phyloP scores from a whole-genome alignment of 1,140 invertebrate genomes.

The Trachymyrmex septentrionalis region DNA sequence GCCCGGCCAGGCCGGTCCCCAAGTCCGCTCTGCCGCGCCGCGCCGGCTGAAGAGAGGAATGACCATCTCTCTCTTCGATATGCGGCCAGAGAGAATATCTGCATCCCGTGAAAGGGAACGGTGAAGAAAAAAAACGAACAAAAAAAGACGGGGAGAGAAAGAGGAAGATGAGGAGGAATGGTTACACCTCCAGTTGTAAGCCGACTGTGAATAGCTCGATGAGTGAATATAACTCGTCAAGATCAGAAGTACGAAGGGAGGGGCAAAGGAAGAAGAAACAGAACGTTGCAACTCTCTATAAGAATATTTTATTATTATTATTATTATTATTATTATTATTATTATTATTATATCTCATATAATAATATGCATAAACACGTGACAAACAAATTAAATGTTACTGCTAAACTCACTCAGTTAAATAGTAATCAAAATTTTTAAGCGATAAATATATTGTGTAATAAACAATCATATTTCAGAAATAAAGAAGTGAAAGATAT shows the following conservation, averaged over 20 bases:
- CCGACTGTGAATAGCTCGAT: conserved; percentile 51
- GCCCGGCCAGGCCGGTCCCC: conserved; percentile 12
- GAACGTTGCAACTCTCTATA: background rate
- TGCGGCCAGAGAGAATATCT: conserved; percentile 21
- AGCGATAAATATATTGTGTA: background rate
- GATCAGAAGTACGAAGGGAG: conserved; percentile 25
- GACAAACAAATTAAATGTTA: background rate
- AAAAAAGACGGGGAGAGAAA: conserved; percentile 26
- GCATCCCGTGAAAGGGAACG: conserved; percentile 51
- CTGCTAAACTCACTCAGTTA: background rate
- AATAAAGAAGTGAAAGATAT: background rate
- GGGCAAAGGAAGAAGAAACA: background rate
- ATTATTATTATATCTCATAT: background rate
- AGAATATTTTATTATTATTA: conserved; percentile 11
- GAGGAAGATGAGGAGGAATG: conserved; percentile 8
- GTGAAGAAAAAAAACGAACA: background rate
- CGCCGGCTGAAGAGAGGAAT: conserved; percentile 64
- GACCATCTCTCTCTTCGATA: conserved; percentile 52
- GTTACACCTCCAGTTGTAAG: conserved; percentile 54
- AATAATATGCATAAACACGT: background rate
- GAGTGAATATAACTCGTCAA: conserved; percentile 40
- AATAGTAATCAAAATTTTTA: background rate
- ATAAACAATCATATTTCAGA: background rate
- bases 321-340: too few species aligned
- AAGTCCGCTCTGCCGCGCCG: conserved; percentile 63